Conservation (phyloP, 2,888 invertebrate genomes). For the Isoperla grammatica region DNA sequence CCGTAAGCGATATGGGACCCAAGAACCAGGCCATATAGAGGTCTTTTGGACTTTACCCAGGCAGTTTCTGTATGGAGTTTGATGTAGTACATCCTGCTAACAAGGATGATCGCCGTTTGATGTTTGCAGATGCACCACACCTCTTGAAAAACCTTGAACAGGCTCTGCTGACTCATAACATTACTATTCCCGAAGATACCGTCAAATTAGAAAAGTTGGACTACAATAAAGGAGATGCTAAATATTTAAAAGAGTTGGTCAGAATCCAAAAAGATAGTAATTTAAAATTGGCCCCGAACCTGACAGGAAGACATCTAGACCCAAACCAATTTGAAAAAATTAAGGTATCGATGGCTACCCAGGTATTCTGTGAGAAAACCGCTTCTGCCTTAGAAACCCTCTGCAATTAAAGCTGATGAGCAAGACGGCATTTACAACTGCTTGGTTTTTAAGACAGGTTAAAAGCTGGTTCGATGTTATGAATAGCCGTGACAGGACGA, state of each 20-base stretch:
- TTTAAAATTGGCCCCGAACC: conserved; percentile 5
- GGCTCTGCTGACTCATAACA: background rate
- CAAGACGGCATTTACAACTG: background rate
- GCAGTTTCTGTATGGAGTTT: background rate
- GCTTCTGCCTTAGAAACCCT: conserved; percentile 1
- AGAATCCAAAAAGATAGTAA: conserved; percentile 10
- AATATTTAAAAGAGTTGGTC: background rate
- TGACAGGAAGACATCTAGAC: background rate
- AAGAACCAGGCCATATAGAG: conserved; percentile 7
- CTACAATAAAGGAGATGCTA: background rate
- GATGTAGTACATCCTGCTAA: background rate
- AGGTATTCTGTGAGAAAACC: conserved; percentile 7
- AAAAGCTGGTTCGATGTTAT: background rate
- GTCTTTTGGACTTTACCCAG: background rate
- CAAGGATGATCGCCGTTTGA: background rate
- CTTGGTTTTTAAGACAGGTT: background rate
- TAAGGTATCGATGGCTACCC: conserved; percentile 2
- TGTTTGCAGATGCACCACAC: conserved; percentile 1
- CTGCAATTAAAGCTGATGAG: background rate
- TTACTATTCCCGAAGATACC: background rate
- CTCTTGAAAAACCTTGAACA: conserved; percentile 1
- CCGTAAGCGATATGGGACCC: conserved; percentile 11
- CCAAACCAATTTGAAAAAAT: conserved; percentile 11
- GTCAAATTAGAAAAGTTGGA: background rate
- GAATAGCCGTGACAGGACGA: background rate